These are phyloP conservation scores for Lepetodrilus schrolli DNA, from an alignment of 2,888 invertebrate genomes.

Conservation along the genomic window DNA sequence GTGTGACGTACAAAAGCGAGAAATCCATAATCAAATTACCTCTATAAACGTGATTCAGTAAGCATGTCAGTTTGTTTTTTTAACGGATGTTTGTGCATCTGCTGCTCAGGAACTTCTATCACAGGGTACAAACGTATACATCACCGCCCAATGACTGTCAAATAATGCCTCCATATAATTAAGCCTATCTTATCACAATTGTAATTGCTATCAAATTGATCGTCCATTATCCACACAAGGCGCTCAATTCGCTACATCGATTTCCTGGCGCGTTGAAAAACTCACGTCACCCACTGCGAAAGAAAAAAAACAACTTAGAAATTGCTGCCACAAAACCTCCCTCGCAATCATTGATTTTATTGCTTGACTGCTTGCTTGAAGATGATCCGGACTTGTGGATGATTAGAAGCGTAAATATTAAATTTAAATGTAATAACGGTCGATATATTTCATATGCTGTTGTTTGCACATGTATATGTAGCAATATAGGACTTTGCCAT, in stretches of 20 bases:
- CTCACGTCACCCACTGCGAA: not conserved
- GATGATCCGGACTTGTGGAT: not conserved
- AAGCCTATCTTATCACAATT: slow-evolving; percentile 25
- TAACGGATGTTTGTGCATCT: not conserved
- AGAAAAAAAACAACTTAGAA: not conserved
- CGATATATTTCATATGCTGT: too few species aligned
- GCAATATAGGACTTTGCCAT: too few species aligned
- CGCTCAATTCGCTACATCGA: not conserved
- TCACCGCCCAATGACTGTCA: slow-evolving; percentile 1
- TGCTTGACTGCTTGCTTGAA: not conserved
- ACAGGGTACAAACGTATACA: not conserved
- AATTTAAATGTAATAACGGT: not conserved
- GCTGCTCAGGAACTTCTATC: not conserved
- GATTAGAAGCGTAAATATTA: slow-evolving; percentile 17
- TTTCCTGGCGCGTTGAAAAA: not conserved
- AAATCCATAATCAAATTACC: too few species aligned
- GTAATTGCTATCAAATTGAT: slow-evolving; percentile 27
- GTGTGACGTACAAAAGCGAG: too few species aligned
- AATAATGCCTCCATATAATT: slow-evolving; percentile 2
- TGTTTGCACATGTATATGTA: too few species aligned
- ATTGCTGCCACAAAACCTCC: not conserved
- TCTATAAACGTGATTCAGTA: too few species aligned
- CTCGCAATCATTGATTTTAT: slow-evolving; percentile 16
- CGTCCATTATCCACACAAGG: slow-evolving; percentile 14
- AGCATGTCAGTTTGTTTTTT: not conserved